phyloP scores from a whole-genome alignment of 2,113 vertebrate genomes.

The cattle (Bos taurus) region ARS-UCD2.0 NC_037340.1:4335501-4336000 shows the following conservation, averaged over 20 bases:
- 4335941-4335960: background rate
- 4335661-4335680: background rate
- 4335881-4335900: background rate
- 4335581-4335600: background rate
- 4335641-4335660: background rate
- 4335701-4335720: background rate
- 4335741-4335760: background rate
- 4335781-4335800: background rate
- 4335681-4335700: background rate
- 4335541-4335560: background rate
- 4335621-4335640: background rate
- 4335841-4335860: background rate
- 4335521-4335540: conserved; percentile 24
- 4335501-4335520: conserved; percentile 1
- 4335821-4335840: background rate
- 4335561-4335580: background rate
- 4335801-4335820: background rate
- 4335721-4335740: background rate
- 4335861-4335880: background rate
- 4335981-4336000: background rate
- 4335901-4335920: background rate
- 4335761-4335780: background rate
- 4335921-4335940: background rate
- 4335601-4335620: background rate
- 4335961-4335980: background rate